phyloP scores from a whole-genome alignment of 2,797 vertebrate genomes.

The Silurus lanzhouensis region DNA sequence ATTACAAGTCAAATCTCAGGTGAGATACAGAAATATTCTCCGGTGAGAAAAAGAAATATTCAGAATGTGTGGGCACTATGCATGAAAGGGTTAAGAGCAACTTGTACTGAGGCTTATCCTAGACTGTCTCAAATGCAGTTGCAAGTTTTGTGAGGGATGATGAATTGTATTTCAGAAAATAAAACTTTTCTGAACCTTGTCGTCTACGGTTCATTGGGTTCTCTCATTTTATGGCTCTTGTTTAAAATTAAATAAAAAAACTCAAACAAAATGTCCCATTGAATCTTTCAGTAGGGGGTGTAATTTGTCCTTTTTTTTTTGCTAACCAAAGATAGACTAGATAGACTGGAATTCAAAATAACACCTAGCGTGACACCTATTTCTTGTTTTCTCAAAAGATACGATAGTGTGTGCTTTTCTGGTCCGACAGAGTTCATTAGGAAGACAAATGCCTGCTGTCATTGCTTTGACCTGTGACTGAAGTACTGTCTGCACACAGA shows the following conservation, averaged over 20 bases:
- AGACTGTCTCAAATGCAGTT: not conserved
- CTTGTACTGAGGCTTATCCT: not conserved
- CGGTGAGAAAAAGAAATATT: no score
- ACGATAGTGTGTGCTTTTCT: constrained; percentile 2
- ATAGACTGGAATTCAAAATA: not conserved
- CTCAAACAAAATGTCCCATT: not conserved
- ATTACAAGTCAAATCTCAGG: no score
- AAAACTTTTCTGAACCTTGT: not conserved
- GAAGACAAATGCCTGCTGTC: constrained; percentile 42
- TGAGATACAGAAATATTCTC: no score
- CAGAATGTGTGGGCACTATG: no score
- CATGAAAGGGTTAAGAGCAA: not conserved
- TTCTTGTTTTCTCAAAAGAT: constrained; percentile 6
- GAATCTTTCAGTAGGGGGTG: not conserved
- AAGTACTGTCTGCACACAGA: constrained; percentile 15
- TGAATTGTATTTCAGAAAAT: not conserved
- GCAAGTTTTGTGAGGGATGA: not conserved
- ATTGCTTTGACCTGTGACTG: constrained; percentile 35
- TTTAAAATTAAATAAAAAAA: not conserved
- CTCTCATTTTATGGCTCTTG: not conserved
- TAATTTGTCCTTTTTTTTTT: not conserved
- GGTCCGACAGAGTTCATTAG: constrained; percentile 36
- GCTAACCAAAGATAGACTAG: not conserved
- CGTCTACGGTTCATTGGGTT: not conserved
- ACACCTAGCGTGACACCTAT: not conserved